phyloP scores from a whole-genome alignment of 2,113 vertebrate genomes.

The Sialia sialis region DNA sequence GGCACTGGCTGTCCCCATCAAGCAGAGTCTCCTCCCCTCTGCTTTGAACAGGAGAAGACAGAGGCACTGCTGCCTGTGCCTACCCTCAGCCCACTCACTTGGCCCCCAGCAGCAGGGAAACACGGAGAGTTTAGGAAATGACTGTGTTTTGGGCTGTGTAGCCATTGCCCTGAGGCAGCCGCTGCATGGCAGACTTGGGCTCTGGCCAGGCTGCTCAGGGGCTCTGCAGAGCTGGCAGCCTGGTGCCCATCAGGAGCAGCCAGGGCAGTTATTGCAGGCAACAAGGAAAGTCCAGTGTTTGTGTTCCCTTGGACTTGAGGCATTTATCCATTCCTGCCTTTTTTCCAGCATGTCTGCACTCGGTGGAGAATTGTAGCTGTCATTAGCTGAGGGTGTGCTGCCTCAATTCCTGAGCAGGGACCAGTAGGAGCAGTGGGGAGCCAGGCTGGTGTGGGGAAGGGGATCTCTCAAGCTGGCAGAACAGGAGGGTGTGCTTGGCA shows the following conservation, averaged over 20 bases:
- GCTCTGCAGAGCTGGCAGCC: not conserved
- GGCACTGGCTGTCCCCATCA: not conserved
- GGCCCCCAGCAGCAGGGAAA: not conserved
- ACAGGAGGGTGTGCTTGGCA: rapidly evolving
- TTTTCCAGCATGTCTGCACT: not conserved
- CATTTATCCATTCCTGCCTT: not conserved
- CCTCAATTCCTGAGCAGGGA: rapidly evolving
- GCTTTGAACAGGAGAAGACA: not conserved
- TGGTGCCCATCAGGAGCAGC: not conserved
- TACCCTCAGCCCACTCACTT: not conserved
- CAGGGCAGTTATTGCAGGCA: not conserved
- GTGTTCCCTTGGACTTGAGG: not conserved
- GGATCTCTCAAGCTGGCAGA: not conserved
- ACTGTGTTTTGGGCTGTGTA: not conserved
- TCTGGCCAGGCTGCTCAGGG: not conserved
- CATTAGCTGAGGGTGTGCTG: not conserved
- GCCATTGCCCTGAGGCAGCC: not conserved
- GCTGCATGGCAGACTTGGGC: not conserved
- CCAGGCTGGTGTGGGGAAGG: rapidly evolving
- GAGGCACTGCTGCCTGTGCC: rapidly evolving
- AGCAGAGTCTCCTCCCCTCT: not conserved
- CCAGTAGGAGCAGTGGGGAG: rapidly evolving
- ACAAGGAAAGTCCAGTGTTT: rapidly evolving
- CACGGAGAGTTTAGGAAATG: not conserved
- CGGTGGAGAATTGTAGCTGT: rapidly evolving